phyloP scores from a whole-genome alignment of 2,888 invertebrate genomes.

The Morinoia aosen region DNA sequence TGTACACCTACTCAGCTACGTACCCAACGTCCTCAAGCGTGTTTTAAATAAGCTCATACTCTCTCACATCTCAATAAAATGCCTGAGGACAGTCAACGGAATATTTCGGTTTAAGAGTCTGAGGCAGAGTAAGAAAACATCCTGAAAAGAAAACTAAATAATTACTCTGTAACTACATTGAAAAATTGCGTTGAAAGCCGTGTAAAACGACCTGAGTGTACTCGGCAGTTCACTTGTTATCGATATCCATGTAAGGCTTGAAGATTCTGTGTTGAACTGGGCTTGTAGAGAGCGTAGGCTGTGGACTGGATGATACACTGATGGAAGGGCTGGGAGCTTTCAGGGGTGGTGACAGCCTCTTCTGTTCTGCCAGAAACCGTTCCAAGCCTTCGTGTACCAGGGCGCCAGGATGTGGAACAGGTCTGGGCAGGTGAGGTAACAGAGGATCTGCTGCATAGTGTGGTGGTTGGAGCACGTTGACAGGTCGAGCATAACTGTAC shows the following conservation, averaged over 20 bases:
- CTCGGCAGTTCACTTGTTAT: background rate
- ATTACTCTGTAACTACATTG: no score
- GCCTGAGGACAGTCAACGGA: no score
- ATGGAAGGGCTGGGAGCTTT: conserved; percentile 13
- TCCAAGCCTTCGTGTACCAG: background rate
- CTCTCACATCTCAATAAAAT: no score
- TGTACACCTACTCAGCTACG: no score
- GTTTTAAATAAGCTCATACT: no score
- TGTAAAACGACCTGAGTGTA: background rate
- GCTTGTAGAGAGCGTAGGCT: conserved; percentile 13
- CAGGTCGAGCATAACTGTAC: conserved; percentile 23
- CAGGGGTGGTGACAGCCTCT: background rate
- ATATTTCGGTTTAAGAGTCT: no score
- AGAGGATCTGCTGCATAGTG: background rate
- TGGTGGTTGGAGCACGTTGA: background rate
- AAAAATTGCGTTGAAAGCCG: no score
- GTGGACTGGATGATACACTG: background rate
- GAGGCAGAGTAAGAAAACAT: no score
- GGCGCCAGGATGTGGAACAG: background rate
- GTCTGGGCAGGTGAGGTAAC: background rate
- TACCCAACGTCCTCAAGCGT: no score
- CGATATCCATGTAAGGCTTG: conserved; percentile 41
- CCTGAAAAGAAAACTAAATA: no score
- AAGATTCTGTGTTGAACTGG: conserved; percentile 43
- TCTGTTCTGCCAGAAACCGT: background rate